A percentile compares a stretch with the other conserved stretches of the same genome.
Evolutionary conservation across 2,888 invertebrate species (phyloP).

Genomic region (Crossocerus cetratus): DNA sequence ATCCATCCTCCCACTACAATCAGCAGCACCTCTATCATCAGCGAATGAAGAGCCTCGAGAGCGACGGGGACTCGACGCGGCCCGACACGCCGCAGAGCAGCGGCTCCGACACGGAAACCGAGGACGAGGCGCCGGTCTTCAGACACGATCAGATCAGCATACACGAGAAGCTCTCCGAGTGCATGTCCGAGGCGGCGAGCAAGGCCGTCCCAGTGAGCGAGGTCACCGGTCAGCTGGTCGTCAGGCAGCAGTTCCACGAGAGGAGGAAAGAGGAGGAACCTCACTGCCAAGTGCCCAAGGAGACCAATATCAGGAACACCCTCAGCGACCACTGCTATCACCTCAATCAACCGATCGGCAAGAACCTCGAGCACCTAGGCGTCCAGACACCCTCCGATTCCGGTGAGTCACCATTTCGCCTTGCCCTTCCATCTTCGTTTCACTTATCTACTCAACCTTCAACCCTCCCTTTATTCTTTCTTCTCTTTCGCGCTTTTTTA

Average conservation of each 20-base stretch:
- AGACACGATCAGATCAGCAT: constrained; percentile 71
- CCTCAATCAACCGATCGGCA: constrained; percentile 75
- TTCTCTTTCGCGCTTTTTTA: no score
- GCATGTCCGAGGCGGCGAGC: constrained; percentile 43
- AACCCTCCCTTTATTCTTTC: neutral
- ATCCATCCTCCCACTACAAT: constrained; percentile 70
- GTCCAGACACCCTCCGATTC: constrained; percentile 94
- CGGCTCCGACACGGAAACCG: constrained; percentile 69
- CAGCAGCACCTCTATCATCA: constrained; percentile 71
- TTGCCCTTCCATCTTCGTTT: no score
- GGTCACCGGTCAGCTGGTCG: constrained; percentile 68
- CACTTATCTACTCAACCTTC: no score
- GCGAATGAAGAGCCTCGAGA: constrained; percentile 76
- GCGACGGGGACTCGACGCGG: constrained; percentile 70
- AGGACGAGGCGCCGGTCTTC: constrained; percentile 62
- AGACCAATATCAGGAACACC: constrained; percentile 65
- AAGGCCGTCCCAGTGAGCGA: constrained; percentile 68
- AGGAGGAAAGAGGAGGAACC: constrained; percentile 55
- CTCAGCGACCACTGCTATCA: constrained; percentile 84
- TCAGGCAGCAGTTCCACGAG: constrained; percentile 33
- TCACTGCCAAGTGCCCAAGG: constrained; percentile 50
- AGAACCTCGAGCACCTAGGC: constrained; percentile 83
- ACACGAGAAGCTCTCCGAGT: constrained; percentile 63
- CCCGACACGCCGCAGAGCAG: constrained; percentile 73
- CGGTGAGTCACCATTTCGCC: constrained; percentile 80